Conservation (phyloP, 2,888 invertebrate genomes). For the Horisme vitalbata region DNA sequence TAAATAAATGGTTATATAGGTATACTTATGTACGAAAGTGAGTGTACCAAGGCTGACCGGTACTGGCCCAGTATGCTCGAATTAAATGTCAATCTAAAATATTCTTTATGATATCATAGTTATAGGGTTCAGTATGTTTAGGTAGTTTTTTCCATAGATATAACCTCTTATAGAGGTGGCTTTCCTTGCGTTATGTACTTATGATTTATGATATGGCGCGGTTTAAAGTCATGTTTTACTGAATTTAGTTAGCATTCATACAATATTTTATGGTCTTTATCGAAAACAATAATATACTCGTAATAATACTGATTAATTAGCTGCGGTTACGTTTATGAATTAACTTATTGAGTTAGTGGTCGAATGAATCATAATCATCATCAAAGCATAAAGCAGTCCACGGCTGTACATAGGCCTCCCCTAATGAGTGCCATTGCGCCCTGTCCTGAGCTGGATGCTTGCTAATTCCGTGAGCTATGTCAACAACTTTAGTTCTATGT, state of each 20-base stretch:
- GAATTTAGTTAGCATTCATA: neutral
- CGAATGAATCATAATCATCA: too few relatives aligned
- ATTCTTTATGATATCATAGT: constrained; percentile 40
- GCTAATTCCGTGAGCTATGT: too few relatives aligned
- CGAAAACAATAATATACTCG: neutral
- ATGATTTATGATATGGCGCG: constrained; percentile 47
- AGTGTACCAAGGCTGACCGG: constrained; percentile 66
- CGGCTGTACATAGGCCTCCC: too few relatives aligned
- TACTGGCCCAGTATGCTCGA: constrained; percentile 50
- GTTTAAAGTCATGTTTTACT: constrained; percentile 4
- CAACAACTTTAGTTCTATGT: too few relatives aligned
- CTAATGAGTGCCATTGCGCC: too few relatives aligned
- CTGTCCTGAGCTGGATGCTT: too few relatives aligned
- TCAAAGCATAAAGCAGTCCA: too few relatives aligned
- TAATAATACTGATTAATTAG: too few relatives aligned
- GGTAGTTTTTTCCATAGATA: constrained; percentile 34
- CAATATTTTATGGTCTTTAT: constrained; percentile 3
- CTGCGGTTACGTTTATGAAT: too few relatives aligned
- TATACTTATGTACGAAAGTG: constrained; percentile 70
- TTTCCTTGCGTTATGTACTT: constrained; percentile 54
- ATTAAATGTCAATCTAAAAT: constrained; percentile 48
- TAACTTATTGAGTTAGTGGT: too few relatives aligned
- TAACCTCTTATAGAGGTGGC: constrained; percentile 51
- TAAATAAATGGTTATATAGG: constrained; percentile 49
- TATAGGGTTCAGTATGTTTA: constrained; percentile 36